Base-by-base conservation (phyloP, 2,113 vertebrate genomes). In the Epinephelus lanceolatus region DNA sequence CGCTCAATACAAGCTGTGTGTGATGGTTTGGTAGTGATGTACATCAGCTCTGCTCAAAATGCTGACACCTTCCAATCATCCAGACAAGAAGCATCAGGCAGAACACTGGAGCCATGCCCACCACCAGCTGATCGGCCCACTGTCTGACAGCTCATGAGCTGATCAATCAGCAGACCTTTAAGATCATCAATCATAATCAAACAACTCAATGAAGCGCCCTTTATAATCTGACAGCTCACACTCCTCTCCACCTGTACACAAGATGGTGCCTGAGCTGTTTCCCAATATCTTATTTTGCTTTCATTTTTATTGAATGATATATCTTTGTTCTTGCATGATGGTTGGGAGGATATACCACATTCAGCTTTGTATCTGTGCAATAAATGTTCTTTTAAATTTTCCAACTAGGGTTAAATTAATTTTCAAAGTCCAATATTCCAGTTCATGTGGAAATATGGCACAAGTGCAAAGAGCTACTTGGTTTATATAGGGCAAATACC, bases 81-180 rank as follows among this genome's bases (percentile, higher is more conserved):
- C 30, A 33, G 47, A 76, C 21, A 19, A 6, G 8, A 51, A 23
- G 30, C 66, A 19, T 33, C 6, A 21, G 1, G 23, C 52, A 17
- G 10, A 21, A 27, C 6, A 1, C 30, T 27, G 18, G n/a, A 76
- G 52, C 57, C 11, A 2, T 33, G 1, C 2, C 3, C 25, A 30
- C 11, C 18, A 33, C 10, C 51, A 21, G 27, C 77, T 37, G 69
- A 65, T 62, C 13, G 13, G 23, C 52, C 12, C 49, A 1, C 17
- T 42, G 1, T 57, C 63, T 79, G 71, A 77, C 78, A 71, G 15
- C 66, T 77, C 65, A 52, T 71, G 47, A 61, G 37, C 65, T 67
- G 60, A 85, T 81, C 68, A 73, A 69, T 87, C 72, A 56, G 30
- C 45, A 51, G 37, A 80, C 67, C 60, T 66, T 71, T 70, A 21